Evolutionary conservation across 1,140 invertebrate genomes (phyloP), one percentile per base, ranked within the genome.

Genomic region (Procambarus clarkii): DNA sequence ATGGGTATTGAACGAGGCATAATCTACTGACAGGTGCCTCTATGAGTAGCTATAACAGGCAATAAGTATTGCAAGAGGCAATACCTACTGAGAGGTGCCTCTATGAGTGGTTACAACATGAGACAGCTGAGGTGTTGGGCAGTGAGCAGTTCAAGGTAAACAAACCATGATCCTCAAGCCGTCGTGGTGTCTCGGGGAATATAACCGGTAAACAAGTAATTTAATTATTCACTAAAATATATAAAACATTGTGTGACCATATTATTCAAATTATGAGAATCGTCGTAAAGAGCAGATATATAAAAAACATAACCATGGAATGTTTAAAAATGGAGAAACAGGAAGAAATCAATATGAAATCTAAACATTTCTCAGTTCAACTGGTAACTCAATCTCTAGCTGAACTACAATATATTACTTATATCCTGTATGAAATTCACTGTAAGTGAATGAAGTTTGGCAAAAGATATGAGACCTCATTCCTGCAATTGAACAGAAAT

Each of bases 71-170:
- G 60, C 46, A 13, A 34, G n/a, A 24, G 34, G 7, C 44, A 78
- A 78, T 0, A 48, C 5, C 13, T 34, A 18, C 44, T 45, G 18
- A 76, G 71, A 76, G n/a, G 71, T 24, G n/a, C 15, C 34, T 45
- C 5, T 78, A 18, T 78, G 46, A 78, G 46, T 50, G 50, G n/a
- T 45, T 80, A 80, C 45, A 45, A 48, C 24, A 80, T 46, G 45
- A n/a, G 78, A 80, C 45, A 80, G 78, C 45, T 80, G 78, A 80
- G 46, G 78, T 50, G 78, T 80, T 50, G 48, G 78, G 78, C 78
- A 80, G 78, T 80, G 78, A 50, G 46, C 77, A 79, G 77, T 58
- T 9, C 7, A 64, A 64, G 60, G 60, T 64, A 64, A 64, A 64
- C 18, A 18, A 64, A 18, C 60, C 21, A 18, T 21, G 13, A 64